These are phyloP conservation scores for Malurus elegans DNA, from an alignment of 2,113 vertebrate genomes.

Conservation along the genomic window DNA sequence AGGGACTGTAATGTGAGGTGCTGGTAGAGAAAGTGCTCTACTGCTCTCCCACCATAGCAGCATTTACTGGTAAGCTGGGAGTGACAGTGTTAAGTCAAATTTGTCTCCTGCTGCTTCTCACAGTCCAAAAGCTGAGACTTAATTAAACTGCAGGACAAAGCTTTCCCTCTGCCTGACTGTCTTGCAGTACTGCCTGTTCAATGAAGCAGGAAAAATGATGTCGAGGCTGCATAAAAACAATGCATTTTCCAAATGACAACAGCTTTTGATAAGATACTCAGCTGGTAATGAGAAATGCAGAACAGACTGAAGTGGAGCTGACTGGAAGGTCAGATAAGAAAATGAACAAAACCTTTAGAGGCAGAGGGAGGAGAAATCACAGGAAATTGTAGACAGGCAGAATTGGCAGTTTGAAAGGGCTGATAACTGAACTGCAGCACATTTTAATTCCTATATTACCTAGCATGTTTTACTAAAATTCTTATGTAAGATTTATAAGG, in stretches of 20 bases:
- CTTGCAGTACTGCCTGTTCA: not conserved
- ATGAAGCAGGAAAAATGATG: not conserved
- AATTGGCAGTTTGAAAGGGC: not conserved
- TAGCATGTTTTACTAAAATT: slow-evolving; percentile 6
- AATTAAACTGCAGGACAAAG: slow-evolving; percentile 17
- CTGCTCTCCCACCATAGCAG: not conserved
- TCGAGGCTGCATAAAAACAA: slow-evolving; percentile 24
- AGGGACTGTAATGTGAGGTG: not conserved
- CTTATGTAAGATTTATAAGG: slow-evolving; percentile 20
- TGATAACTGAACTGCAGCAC: not conserved
- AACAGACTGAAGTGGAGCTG: not conserved
- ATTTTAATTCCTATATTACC: not conserved
- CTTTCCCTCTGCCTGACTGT: not conserved
- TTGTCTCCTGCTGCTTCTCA: not conserved
- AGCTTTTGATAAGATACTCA: not conserved
- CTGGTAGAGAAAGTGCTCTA: not conserved
- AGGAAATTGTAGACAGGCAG: not conserved
- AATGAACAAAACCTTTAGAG: not conserved
- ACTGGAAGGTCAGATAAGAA: slow-evolving; percentile 6
- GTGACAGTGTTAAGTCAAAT: not conserved
- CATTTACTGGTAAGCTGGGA: not conserved
- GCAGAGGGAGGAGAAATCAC: not conserved
- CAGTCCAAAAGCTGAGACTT: not conserved
- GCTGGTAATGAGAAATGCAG: slow-evolving; percentile 22
- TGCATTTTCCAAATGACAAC: slow-evolving; percentile 16